phyloP scores from a whole-genome alignment of 1,140 invertebrate genomes.

The Drosophila busckii region DNA sequence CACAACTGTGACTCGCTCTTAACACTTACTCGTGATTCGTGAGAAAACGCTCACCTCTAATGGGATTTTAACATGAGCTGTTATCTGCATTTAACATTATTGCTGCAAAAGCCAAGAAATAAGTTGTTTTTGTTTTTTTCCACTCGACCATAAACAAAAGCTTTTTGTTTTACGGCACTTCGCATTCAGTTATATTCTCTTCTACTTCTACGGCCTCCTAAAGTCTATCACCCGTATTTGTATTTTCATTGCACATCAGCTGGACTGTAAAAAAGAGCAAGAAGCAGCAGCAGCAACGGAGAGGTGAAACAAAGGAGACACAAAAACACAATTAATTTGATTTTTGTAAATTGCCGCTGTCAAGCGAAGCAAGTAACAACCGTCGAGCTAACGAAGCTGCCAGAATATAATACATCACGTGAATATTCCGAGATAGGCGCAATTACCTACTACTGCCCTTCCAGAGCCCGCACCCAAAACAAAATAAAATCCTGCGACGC shows the following conservation, averaged over 20 bases:
- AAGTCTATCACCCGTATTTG: conserved; percentile 19
- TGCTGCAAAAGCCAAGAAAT: too few species aligned
- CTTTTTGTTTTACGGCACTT: conserved; percentile 45
- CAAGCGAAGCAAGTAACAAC: conserved; percentile 1
- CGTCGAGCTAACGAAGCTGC: conserved; percentile 20
- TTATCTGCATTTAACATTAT: too few species aligned
- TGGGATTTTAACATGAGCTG: too few species aligned
- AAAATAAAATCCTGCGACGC: conserved; percentile 22
- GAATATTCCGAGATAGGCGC: conserved; percentile 18
- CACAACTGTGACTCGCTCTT: too few species aligned
- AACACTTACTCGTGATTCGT: too few species aligned
- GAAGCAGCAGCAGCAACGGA: conserved; percentile 27
- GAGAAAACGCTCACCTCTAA: too few species aligned
- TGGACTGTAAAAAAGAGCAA: conserved; percentile 27
- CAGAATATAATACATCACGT: conserved; percentile 24
- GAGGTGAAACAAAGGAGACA: conserved; percentile 70
- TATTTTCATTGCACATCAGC: conserved; percentile 36
- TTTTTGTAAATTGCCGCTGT: conserved; percentile 38
- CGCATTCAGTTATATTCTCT: conserved; percentile 42
- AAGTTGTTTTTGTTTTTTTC: conserved; percentile 45
- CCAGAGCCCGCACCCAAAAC: neutral
- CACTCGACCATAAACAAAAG: conserved; percentile 44
- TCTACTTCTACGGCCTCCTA: conserved; percentile 32
- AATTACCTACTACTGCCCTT: conserved; percentile 4
- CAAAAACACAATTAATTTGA: conserved; percentile 53